A percentile compares a stretch with the other conserved stretches of the same genome.
Conservation (phyloP, 1,140 invertebrate species). For the Bombus soroeensis region DNA sequence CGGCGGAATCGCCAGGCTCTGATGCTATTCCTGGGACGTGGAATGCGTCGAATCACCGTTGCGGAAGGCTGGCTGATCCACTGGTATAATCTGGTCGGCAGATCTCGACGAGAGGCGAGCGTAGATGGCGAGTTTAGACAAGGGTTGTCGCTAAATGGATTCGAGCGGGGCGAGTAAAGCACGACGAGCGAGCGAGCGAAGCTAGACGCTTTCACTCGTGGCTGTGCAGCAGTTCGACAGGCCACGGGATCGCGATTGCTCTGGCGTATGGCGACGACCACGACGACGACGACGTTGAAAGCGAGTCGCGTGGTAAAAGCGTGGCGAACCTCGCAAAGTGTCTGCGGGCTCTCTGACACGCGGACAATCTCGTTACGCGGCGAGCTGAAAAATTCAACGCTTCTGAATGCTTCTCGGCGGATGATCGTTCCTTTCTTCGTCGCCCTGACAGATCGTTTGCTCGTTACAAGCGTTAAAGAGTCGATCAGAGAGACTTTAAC, state of each 20-base stretch:
- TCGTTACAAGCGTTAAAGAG: no score
- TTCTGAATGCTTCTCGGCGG: no score
- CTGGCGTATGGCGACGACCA: no score
- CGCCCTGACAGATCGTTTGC: no score
- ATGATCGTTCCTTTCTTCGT: not conserved
- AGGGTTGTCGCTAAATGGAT: slow-evolving; percentile 16
- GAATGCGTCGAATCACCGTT: not conserved
- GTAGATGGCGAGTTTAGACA: slow-evolving; percentile 23
- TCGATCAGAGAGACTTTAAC: no score
- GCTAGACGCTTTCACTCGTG: not conserved
- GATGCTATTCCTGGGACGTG: not conserved
- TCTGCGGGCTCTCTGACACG: not conserved
- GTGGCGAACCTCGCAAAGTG: not conserved
- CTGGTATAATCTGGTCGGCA: not conserved
- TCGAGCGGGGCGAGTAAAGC: not conserved
- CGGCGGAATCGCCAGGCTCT: not conserved
- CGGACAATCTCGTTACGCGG: not conserved
- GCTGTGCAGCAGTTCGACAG: not conserved
- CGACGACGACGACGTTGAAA: not conserved
- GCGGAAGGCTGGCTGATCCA: not conserved
- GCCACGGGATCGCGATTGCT: slow-evolving; percentile 8
- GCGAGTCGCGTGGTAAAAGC: slow-evolving; percentile 19
- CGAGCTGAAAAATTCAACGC: not conserved
- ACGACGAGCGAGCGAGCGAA: not conserved
- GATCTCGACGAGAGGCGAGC: not conserved